Evolutionary conservation across 2,888 invertebrate species (phyloP), one percentile per base, ranked within the genome.

Genomic region (Metopia argyrocephala): DNA sequence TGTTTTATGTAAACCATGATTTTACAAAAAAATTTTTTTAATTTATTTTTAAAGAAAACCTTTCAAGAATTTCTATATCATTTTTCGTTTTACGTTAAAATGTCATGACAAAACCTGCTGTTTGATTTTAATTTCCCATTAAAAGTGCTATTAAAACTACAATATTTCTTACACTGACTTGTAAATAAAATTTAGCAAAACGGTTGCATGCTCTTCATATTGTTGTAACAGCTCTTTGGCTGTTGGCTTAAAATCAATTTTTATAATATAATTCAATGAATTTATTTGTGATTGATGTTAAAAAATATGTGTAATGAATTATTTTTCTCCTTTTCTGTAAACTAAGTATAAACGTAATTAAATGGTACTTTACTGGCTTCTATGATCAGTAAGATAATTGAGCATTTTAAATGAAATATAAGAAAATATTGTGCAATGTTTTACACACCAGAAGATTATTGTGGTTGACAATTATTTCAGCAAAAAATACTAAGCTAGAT

Each of bases 221-320:
- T 7, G 18, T 23, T 25, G 48, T 31, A 5, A 18, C 9, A 18
- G 18, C 61, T 31, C 1, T 25, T 1, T n/a, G 48, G 6, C 48
- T 6, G 1, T 3, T 6, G 28, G 27, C 57, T 27, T 52, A 45
- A 38, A 48, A 50, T 62, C 50, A 62, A 50, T 54, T 62, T 56
- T 68, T 68, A n/a, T 73, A 69, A 68, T 54, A 38, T 62, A 59
- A 75, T 59, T 75, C 59, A 59, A 65, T 73, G 73, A 56, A 57
- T 65, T 57, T 68, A 5, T 52, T 27, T 52, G 45, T 75, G 73
- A 78, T 69, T 64, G 68, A 68, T 68, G 28, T 57, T 64, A 3
- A 38, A 57, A 25, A 74, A 38, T 66, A 68, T 78, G 46, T 48
- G 7, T 15, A 23, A 56, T 52, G 48, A 38, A 38, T 38, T 38